phyloP scores from a whole-genome alignment of 2,888 invertebrate genomes.

The Drosophila antonietae region DNA sequence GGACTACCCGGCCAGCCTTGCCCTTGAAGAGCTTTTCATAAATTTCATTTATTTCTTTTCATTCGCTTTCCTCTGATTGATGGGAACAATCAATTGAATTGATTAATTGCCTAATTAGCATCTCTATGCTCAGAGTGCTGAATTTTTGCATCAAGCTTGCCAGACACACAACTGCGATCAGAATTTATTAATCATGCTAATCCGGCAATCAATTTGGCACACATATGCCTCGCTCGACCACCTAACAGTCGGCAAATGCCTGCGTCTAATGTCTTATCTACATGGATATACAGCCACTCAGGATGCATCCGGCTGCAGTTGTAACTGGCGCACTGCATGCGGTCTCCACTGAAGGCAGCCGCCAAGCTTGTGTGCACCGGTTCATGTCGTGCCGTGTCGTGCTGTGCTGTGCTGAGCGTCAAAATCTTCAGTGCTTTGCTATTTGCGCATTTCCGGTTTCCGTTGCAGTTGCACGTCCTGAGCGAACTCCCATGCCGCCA shows the following conservation, averaged over 20 bases:
- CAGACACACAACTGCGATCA: background rate
- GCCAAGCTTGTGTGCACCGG: conserved; percentile 28
- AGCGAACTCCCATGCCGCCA: conserved; percentile 51
- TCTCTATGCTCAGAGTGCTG: background rate
- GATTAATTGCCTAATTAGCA: conserved; percentile 15
- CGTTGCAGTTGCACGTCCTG: conserved; percentile 70
- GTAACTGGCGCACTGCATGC: conserved; percentile 55
- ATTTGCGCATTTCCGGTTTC: conserved; percentile 83
- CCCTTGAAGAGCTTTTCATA: background rate
- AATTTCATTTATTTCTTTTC: background rate
- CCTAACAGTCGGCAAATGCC: conserved; percentile 5
- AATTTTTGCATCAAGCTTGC: background rate
- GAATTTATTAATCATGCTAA: background rate
- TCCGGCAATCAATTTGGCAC: background rate
- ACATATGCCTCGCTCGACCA: background rate
- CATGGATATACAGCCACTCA: conserved; percentile 57
- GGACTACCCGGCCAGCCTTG: background rate
- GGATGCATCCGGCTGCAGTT: conserved; percentile 16
- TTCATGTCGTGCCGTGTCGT: conserved; percentile 28
- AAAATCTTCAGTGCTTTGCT: conserved; percentile 73
- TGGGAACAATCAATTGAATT: conserved; percentile 11
- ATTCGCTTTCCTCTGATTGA: background rate
- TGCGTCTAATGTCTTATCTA: conserved; percentile 50
- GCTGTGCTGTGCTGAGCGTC: conserved; percentile 60
- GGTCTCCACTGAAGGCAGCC: conserved; percentile 43